Base-by-base conservation (phyloP, 2,797 vertebrate species). In the Graptemys geographica region DNA sequence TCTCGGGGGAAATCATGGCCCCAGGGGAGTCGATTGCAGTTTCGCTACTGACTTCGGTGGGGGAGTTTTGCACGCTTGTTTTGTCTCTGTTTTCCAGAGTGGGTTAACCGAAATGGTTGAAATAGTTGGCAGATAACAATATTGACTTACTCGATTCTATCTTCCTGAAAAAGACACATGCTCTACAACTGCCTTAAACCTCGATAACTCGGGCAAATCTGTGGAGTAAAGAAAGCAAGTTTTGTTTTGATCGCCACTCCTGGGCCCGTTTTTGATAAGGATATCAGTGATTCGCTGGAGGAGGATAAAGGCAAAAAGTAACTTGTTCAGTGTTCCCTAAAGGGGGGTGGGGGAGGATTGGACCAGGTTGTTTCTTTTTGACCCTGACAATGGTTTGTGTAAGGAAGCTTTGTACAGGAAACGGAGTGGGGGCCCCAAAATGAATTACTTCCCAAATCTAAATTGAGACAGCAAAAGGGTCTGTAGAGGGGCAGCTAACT, bases 201-300 rank as follows among this genome's bases (percentile, higher is more conserved):
- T 1, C 1, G 10, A 15, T 18, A 11, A 2, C 2, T 0, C 2
- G 10, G 31, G 23, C 2, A 1, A 1, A 56, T 44, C 11, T 0
- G 0, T 2, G 55, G 47, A 33, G 44, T 1, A 2, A 44, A 25
- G 76, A 3, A 8, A 41, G 15, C 11, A 13, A 5, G 3, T 5
- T 0, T 3, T 7, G 18, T 41, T 41, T 37, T 31, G 8, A 41
- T 13, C 3, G 12, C 4, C 5, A 1, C 0, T 19, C 72, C 49
- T 51, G 47, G 37, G 62, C 16, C 33, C 62, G 5, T n/a, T 65
- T 65, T n/a, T n/a, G 33, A n/a, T 65, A n/a, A n/a, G 8, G 62
- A 65, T 44, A 41, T 41, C 72, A 74, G 37, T 25, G 21, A 37
- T 37, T 44, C 37, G 5, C 16, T 23, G 69, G 33, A 21, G 69